Evolutionary conservation across 2,797 vertebrate genomes (phyloP).

Genomic region (Lepilemur septentrionalis): DNA sequence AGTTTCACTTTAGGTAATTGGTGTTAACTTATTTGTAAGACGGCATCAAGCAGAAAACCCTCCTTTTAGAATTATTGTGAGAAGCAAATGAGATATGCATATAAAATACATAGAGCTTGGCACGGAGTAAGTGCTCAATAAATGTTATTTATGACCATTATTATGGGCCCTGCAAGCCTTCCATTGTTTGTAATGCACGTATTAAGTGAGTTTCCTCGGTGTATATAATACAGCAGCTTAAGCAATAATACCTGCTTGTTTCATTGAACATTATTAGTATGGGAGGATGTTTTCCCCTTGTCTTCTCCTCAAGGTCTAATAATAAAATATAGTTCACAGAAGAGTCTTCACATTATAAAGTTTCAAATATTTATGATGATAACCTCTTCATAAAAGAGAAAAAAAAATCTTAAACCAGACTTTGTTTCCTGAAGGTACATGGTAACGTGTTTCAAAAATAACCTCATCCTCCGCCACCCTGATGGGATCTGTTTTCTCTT

Average conservation of each 20-base stretch:
- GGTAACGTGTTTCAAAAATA: conserved; percentile 37
- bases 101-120: neutral
- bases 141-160: neutral
- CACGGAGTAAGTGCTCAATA: neutral
- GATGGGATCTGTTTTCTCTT: neutral
- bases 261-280: neutral
- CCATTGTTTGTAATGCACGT: neutral
- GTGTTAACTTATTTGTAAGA: neutral
- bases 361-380: neutral
- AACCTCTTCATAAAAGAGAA: neutral
- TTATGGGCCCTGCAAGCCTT: neutral
- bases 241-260: neutral
- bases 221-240: neutral
- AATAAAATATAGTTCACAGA: neutral
- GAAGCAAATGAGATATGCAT: neutral
- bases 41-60: neutral
- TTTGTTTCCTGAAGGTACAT: neutral
- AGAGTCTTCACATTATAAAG: neutral
- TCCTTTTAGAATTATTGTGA: neutral
- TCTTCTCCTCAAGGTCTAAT: neutral
- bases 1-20: neutral
- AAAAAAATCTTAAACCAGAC: neutral
- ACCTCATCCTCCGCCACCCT: neutral
- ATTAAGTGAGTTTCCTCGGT: neutral
- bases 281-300: neutral